phyloP scores from a whole-genome alignment of 2,113 vertebrate genomes.

The Dromiciops gliroides region DNA sequence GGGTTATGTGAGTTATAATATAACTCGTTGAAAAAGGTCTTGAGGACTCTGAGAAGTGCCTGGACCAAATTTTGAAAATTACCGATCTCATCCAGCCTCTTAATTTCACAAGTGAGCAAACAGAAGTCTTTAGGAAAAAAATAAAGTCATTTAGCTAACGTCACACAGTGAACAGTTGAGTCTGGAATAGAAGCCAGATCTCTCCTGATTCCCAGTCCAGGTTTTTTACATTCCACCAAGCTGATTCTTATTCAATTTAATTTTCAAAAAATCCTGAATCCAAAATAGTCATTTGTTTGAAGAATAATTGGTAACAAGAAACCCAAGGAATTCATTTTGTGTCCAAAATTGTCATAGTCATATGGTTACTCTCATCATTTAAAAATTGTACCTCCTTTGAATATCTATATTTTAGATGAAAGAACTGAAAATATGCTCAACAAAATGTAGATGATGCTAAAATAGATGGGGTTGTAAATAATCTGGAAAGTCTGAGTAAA shows the following conservation, averaged over 20 bases:
- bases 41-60: not conserved
- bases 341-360: not conserved
- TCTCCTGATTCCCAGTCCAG: not conserved
- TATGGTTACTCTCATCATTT: not conserved
- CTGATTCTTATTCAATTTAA: not conserved
- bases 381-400: not conserved
- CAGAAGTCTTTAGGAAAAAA: not conserved
- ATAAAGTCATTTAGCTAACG: not conserved
- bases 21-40: too few species aligned
- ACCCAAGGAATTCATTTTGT: not conserved
- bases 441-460: not conserved
- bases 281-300: constrained; percentile 11
- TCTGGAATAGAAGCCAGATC: not conserved
- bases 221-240: not conserved
- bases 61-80: not conserved
- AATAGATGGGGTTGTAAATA: not conserved
- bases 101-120: not conserved
- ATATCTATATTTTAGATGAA: not conserved
- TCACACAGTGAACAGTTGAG: not conserved
- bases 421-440: not conserved
- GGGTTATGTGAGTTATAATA: not conserved
- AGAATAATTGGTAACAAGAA: not conserved
- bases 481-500: not conserved
- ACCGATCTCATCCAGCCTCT: not conserved
- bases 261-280: not conserved